Conservation (phyloP, 2,113 vertebrate species). For the Hoplias malabaricus region DNA sequence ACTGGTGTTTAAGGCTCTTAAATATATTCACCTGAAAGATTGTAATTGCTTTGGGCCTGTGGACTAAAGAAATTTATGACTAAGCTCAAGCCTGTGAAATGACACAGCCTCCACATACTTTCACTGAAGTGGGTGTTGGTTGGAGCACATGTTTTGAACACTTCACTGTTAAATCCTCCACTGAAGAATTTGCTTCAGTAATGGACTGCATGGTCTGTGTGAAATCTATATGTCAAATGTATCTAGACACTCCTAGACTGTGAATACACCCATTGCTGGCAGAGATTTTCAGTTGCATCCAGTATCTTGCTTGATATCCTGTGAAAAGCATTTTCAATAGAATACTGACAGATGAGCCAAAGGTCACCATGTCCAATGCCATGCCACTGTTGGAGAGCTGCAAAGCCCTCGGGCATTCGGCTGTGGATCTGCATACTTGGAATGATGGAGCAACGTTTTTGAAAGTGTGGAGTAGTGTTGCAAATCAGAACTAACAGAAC, state of each 20-base stretch:
- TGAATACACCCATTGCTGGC: too few species aligned
- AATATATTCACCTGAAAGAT: background rate
- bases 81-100: background rate
- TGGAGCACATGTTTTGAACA: background rate
- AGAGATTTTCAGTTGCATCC: too few species aligned
- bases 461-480: background rate
- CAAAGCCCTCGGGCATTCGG: background rate
- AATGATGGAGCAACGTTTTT: background rate
- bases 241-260: background rate
- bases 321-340: too few species aligned
- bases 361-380: background rate
- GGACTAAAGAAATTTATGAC: background rate
- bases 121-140: background rate
- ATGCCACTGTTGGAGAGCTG: background rate
- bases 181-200: background rate
- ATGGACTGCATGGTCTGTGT: background rate
- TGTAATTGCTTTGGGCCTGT: background rate
- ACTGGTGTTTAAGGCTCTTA: background rate
- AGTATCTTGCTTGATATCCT: too few species aligned
- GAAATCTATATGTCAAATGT: background rate
- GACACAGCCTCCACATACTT: background rate
- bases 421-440: background rate
- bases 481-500: too few species aligned
- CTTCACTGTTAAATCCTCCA: background rate
- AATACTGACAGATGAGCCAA: background rate